phyloP scores from a whole-genome alignment of 2,888 invertebrate species.

The Yponomeuta evonymella region DNA sequence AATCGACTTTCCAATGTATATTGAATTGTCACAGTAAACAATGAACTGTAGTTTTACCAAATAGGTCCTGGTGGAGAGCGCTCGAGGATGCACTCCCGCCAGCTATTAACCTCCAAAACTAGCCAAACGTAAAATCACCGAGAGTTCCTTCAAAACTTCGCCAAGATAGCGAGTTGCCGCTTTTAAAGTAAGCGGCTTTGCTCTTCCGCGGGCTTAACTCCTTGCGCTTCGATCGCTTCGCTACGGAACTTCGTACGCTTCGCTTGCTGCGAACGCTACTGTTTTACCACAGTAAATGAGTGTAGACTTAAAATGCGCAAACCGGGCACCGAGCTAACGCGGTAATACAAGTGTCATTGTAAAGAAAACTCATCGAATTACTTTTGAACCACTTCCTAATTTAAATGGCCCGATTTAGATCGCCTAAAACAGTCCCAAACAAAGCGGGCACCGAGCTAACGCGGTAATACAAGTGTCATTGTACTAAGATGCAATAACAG shows the following conservation, averaged over 20 bases:
- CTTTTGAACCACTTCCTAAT: conserved; percentile 2
- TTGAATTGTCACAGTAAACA: too few relatives aligned
- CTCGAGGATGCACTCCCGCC: not conserved
- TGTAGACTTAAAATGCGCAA: too few relatives aligned
- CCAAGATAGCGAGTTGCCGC: conserved; percentile 25
- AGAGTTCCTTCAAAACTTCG: conserved; percentile 18
- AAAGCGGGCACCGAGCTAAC: too few relatives aligned
- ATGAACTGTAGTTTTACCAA: too few relatives aligned
- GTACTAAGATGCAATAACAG: too few relatives aligned
- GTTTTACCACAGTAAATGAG: too few relatives aligned
- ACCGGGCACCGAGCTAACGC: too few relatives aligned
- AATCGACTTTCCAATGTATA: too few relatives aligned
- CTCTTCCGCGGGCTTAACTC: conserved; percentile 23
- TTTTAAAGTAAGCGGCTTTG: conserved; percentile 32
- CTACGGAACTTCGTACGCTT: conserved; percentile 14
- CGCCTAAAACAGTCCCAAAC: conserved; percentile 24
- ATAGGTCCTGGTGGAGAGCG: too few relatives aligned
- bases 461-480: too few relatives aligned
- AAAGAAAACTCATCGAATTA: conserved; percentile 10
- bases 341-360: too few relatives aligned
- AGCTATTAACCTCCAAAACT: not conserved
- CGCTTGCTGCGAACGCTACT: not conserved
- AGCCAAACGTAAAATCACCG: conserved; percentile 15
- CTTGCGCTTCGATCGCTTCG: conserved; percentile 15
- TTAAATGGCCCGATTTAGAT: conserved; percentile 4